Evolutionary conservation across 2,888 invertebrate genomes (phyloP).

Genomic region (Dilophus febrilis): DNA sequence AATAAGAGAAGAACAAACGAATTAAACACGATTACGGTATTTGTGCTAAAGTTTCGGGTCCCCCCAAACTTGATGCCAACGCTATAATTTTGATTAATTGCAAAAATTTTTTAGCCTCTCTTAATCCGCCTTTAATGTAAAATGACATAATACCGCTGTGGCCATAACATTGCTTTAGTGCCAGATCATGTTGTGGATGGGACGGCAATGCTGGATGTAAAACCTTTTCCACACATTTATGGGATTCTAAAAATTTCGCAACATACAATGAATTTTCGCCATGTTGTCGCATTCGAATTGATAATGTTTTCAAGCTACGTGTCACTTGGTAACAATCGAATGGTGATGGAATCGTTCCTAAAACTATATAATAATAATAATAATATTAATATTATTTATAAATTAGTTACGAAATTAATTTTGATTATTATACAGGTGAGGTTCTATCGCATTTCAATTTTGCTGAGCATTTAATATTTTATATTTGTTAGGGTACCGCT

Average conservation of each 20-base stretch:
- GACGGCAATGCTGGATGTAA: constrained; percentile 40
- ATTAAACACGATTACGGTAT: constrained; percentile 72
- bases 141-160: constrained; percentile 52
- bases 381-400: not conserved
- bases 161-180: constrained; percentile 39
- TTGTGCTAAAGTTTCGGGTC: constrained; percentile 74
- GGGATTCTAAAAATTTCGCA: constrained; percentile 43
- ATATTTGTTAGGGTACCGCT: too few relatives aligned
- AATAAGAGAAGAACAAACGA: constrained; percentile 1
- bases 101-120: constrained; percentile 35
- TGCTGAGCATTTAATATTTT: too few relatives aligned
- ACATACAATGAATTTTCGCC: constrained; percentile 44
- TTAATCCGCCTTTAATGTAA: constrained; percentile 39
- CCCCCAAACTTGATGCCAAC: constrained; percentile 51
- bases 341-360: constrained; percentile 65
- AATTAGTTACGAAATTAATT: too few relatives aligned
- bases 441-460: too few relatives aligned
- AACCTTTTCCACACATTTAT: constrained; percentile 39
- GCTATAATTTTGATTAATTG: constrained; percentile 37
- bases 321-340: constrained; percentile 64
- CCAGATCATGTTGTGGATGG: constrained; percentile 43
- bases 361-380: constrained; percentile 47
- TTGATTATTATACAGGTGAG: too few relatives aligned
- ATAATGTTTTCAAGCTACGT: constrained; percentile 57
- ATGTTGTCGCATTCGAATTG: constrained; percentile 54